Evolutionary conservation across 2,113 vertebrate species (phyloP), one percentile per base, ranked within the genome.

Genomic region (Fulmarus glacialis): DNA sequence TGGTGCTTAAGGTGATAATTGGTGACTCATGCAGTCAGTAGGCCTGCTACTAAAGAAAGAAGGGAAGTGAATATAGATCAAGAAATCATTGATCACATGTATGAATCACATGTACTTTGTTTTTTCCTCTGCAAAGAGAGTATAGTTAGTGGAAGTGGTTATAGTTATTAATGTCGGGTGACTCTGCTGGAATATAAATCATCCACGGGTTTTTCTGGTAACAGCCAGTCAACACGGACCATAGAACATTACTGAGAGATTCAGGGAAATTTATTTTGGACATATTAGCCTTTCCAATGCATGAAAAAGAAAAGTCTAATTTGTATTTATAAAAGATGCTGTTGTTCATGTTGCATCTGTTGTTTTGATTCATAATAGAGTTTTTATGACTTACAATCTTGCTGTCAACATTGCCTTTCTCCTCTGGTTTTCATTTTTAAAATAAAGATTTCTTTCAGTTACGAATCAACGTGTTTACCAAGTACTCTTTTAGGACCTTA

Each of bases 281-380:
- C 47, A 13, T 80, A 68, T 87, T 95, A 77, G 58, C 50, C 30
- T 85, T 96, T 81, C 89, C 93, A 92, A 1, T 70, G 72, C 17
- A 3, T 92, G 75, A 96, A 94, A 93, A 34, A 93, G 64, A 80
- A 84, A 71, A 84, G 59, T 80, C 72, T 77, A 38, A 84, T 94
- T 96, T 72, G 48, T 92, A 26, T 80, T 94, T 92, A 72, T 96
- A 71, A 68, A 95, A 96, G 90, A 83, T 77, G n/a, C 53, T 84
- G 32, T 64, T 95, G 75, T 96, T 93, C 47, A 13, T 83, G 27
- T 52, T 93, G 36, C 59, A 77, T 95, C 63, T 91, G 90, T 82
- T 91, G 90, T 93, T 97, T 90, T 93, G 92, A 82, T 78, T 93
- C 87, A 70, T 93, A 94, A 81, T 59, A 82, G 86, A 70, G 21